Evolutionary conservation across 2,797 vertebrate genomes (phyloP).

Genomic region (Paedocypris micromegethes): DNA sequence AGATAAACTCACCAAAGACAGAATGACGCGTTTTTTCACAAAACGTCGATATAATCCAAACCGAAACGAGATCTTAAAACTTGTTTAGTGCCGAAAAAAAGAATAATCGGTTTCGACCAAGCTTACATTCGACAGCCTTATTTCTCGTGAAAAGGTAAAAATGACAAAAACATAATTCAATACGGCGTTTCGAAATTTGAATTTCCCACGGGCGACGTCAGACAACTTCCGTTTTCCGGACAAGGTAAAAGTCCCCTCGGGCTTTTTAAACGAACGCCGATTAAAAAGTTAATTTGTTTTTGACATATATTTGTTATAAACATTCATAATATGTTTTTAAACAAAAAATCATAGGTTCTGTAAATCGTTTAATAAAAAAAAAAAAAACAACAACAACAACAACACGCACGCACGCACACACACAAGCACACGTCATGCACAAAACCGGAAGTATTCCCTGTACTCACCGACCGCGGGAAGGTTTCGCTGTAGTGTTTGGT

Average conservation of each 20-base stretch:
- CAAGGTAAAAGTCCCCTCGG: conserved; percentile 27
- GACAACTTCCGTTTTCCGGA: conserved; percentile 60
- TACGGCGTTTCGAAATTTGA: conserved; percentile 61
- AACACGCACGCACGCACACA: no score
- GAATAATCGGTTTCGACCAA: background rate
- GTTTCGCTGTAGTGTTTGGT: no score
- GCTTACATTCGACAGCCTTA: background rate
- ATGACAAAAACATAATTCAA: background rate
- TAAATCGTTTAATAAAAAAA: no score
- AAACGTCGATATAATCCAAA: background rate
- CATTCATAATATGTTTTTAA: no score
- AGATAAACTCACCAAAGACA: conserved; percentile 21
- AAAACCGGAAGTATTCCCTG: no score
- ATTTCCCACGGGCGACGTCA: conserved; percentile 63
- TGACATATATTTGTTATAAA: no score
- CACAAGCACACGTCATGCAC: no score
- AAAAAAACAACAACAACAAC: no score
- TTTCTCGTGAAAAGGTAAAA: background rate
- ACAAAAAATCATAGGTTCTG: no score
- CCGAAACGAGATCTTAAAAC: background rate
- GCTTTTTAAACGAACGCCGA: no score
- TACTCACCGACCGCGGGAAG: no score
- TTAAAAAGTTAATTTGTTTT: no score
- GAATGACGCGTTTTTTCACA: background rate
- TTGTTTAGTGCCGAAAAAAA: background rate